A percentile compares a stretch with the other conserved stretches of the same genome.
phyloP scores from a whole-genome alignment of 2,113 vertebrate genomes.

The Pica pica region DNA sequence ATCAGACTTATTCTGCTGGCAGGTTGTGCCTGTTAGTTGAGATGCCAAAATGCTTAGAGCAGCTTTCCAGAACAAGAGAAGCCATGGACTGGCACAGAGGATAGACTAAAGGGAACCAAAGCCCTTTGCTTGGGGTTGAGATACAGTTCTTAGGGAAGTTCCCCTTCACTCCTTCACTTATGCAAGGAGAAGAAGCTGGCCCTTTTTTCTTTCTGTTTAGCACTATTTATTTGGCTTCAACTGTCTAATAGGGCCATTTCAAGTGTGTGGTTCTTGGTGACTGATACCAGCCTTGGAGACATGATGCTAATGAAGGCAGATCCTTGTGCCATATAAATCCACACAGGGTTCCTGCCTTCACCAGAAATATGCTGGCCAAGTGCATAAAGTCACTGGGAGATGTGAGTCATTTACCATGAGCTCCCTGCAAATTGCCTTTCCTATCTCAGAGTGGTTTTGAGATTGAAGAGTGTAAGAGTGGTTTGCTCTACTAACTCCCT shows the following conservation, averaged over 20 bases:
- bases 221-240: accelerated
- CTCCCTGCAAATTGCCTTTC: not conserved
- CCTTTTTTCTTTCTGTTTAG: not conserved
- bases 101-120: not conserved
- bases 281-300: not conserved
- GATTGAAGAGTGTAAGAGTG: not conserved
- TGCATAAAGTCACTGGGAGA: not conserved
- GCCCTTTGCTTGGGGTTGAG: not conserved
- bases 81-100: not conserved
- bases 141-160: not conserved
- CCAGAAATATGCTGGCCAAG: not conserved
- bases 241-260: not conserved
- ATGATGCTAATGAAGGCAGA: not conserved
- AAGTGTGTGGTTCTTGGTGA: not conserved
- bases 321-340: not conserved
- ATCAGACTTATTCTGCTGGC: not conserved
- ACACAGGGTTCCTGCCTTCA: not conserved
- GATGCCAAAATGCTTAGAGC: not conserved
- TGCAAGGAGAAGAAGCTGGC: not conserved
- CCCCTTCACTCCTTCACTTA: not conserved
- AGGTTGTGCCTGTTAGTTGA: not conserved
- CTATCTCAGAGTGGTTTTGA: not conserved
- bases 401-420: not conserved
- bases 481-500: not conserved
- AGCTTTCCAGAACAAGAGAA: not conserved